A percentile compares a stretch with the other conserved stretches of the same genome.
Evolutionary conservation across 2,888 invertebrate genomes (phyloP).

Genomic region (Penaeus monodon): DNA sequence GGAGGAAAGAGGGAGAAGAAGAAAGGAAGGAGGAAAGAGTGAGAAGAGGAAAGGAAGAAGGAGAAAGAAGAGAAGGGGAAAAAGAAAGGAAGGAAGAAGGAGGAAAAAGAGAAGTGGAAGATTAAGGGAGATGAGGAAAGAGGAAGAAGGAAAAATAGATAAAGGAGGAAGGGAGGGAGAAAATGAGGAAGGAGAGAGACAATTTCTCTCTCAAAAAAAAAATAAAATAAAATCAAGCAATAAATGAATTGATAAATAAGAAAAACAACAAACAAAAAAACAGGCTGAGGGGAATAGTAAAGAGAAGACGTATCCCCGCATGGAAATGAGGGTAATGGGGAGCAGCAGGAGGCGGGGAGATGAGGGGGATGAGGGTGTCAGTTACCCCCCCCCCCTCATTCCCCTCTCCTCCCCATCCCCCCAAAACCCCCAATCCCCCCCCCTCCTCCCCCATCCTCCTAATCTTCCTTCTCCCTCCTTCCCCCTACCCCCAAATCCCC

Average conservation of each 20-base stretch:
- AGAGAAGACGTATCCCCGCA: neutral
- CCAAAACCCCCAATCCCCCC: too few species aligned
- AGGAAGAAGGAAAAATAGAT: neutral
- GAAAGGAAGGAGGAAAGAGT: too few species aligned
- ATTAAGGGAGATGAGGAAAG: conserved; percentile 17
- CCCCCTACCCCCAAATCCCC: too few species aligned
- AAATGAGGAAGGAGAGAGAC: conserved; percentile 2
- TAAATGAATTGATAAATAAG: neutral
- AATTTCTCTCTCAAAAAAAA: too few species aligned
- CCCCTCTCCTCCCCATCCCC: neutral
- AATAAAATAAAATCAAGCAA: neutral
- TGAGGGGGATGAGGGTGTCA: too few species aligned
- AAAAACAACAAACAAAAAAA: neutral
- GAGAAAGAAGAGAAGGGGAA: neutral
- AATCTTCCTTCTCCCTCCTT: too few species aligned
- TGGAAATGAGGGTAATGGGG: too few species aligned
- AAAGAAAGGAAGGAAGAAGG: neutral
- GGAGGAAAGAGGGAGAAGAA: too few species aligned
- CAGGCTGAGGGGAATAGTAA: neutral
- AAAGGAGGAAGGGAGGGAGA: neutral
- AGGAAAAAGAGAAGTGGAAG: neutral
- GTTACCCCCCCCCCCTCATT: neutral
- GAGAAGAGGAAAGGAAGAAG: neutral
- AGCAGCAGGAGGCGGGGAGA: too few species aligned
- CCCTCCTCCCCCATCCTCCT: too few species aligned